These are phyloP conservation scores for Trissoscelio sp. DNA, from an alignment of 2,888 invertebrate species.

Conservation along the genomic window DNA sequence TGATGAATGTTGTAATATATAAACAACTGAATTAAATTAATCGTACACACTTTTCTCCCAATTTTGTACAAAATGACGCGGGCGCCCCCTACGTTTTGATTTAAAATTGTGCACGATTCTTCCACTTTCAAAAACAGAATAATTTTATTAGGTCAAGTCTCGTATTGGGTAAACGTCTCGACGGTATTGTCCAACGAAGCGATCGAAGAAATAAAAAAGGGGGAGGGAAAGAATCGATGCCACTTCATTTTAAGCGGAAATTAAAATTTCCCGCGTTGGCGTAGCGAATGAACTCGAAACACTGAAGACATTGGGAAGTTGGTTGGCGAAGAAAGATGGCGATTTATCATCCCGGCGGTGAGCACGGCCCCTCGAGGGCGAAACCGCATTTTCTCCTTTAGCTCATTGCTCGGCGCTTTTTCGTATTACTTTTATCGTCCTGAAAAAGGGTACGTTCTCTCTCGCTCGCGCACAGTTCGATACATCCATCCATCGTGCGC, in stretches of 20 bases:
- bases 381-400: constrained; percentile 64
- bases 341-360: constrained; percentile 78
- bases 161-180: constrained; percentile 14
- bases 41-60: too few relatives aligned
- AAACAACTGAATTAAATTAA: too few relatives aligned
- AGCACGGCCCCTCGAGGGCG: constrained; percentile 47
- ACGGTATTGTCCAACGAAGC: neutral
- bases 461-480: constrained; percentile 71
- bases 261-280: constrained; percentile 65
- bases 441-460: constrained; percentile 49
- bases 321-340: constrained; percentile 71
- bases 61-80: too few relatives aligned
- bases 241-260: constrained; percentile 66
- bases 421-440: constrained; percentile 65
- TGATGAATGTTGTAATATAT: too few relatives aligned
- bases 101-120: too few relatives aligned
- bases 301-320: constrained; percentile 73
- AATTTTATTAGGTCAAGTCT: neutral
- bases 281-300: constrained; percentile 66
- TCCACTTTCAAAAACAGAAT: too few relatives aligned
- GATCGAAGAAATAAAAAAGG: neutral
- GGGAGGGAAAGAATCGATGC: constrained; percentile 36
- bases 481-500: constrained; percentile 74
- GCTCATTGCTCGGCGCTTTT: constrained; percentile 64
- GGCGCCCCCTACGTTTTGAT: too few relatives aligned